These are phyloP conservation scores for Drosophila sulfurigaster DNA, from an alignment of 1,140 invertebrate species.

Conservation along the genomic window DNA sequence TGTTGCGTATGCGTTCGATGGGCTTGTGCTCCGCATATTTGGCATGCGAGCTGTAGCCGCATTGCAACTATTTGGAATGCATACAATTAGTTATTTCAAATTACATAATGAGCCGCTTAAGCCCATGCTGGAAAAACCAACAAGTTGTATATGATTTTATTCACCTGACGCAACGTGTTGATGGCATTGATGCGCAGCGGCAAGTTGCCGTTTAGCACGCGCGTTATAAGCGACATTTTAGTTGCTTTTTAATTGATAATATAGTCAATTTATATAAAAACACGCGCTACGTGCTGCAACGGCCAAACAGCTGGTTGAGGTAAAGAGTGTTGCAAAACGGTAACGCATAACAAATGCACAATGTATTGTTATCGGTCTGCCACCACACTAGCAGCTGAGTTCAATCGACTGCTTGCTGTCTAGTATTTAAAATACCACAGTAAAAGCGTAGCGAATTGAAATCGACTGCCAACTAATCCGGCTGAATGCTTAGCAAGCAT, in stretches of 20 bases:
- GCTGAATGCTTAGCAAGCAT: too few species aligned
- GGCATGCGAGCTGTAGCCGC: constrained; percentile 76
- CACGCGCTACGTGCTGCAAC: constrained; percentile 57
- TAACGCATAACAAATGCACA: neutral
- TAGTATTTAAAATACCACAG: too few species aligned
- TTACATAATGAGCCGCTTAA: constrained; percentile 63
- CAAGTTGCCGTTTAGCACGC: constrained; percentile 59
- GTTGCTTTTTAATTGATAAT: constrained; percentile 66
- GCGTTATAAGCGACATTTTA: constrained; percentile 69
- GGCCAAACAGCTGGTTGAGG: constrained; percentile 31
- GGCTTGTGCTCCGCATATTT: constrained; percentile 89
- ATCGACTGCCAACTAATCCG: too few species aligned
- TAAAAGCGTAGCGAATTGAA: too few species aligned
- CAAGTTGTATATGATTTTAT: neutral
- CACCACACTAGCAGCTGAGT: neutral
- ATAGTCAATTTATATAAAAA: constrained; percentile 43
- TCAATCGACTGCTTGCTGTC: neutral
- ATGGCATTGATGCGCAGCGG: constrained; percentile 52
- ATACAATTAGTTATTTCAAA: constrained; percentile 14
- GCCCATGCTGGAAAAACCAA: neutral
- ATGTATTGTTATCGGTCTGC: neutral
- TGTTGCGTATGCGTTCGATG: constrained; percentile 96
- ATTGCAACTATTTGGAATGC: constrained; percentile 48
- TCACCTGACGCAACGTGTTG: constrained; percentile 62
- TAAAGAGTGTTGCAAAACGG: constrained; percentile 33